Evolutionary conservation across 2,888 invertebrate genomes (phyloP), one percentile per base, ranked within the genome.

Genomic region (Camptogramma bilineatum): DNA sequence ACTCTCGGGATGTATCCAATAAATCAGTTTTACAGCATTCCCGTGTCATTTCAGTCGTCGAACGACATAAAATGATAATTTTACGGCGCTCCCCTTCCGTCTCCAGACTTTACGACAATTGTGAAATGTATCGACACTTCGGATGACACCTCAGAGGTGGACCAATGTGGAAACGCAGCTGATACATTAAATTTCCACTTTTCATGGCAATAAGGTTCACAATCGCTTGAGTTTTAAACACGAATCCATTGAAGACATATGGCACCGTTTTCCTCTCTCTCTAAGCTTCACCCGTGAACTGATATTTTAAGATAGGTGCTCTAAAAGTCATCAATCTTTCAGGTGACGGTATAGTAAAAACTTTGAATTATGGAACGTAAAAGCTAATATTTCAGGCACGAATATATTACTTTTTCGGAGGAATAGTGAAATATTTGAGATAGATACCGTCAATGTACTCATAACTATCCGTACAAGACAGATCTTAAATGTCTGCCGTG

Each of bases 11-110:
- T 92, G 91, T 89, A 80, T 86, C 85, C 87, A 89, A 93, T 93
- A 93, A 93, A 93, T 93, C 93, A 92, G 91, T 89, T 92, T 92
- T 92, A 93, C 92, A 92, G 86, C 93, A 91, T 91, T 91, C 91
- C 88, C 79, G 88, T 90, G 93, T 92, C 93, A 91, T 93, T 92
- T 93, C 93, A 91, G 90, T 90, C 92, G 90, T 90, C 90, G 91
- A 91, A 91, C 87, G 91, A 87, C 91, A 90, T 93, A 93, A 93
- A 93, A 93, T 92, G 90, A 93, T 93, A 92, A 93, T 93, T 93
- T 93, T 91, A 93, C 87, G 86, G 89, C 88, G 83, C 83, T 90
- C 91, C 89, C 91, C 91, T 93, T 92, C 92, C 92, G 90, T 89
- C 91, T 91, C 74, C 86, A 82, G 82, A 86, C 84, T 93, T 93